Conservation (phyloP, 2,113 vertebrate species). For the Verasper variegatus region DNA sequence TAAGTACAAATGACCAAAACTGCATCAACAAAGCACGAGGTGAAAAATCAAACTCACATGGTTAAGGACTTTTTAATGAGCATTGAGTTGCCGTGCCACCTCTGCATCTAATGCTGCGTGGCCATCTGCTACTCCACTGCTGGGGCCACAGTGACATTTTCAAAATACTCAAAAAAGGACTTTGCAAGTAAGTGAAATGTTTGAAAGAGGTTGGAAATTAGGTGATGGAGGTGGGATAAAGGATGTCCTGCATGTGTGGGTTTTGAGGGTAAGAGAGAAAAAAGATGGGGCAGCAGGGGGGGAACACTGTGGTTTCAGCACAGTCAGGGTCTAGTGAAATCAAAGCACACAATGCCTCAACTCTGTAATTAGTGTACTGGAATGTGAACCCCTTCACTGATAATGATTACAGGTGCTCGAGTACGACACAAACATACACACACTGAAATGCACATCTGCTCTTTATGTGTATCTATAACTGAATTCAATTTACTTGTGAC, state of each 20-base stretch:
- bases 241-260: conserved; percentile 37
- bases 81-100: background rate
- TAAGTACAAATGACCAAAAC: conserved; percentile 9
- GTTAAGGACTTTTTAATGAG: conserved; percentile 5
- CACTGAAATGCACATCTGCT: conserved; percentile 50
- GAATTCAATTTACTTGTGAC: no score
- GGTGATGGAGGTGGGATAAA: conserved; percentile 3
- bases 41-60: background rate
- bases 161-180: background rate
- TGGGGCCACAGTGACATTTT: background rate
- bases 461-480: conserved; percentile 39
- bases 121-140: background rate
- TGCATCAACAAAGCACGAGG: conserved; percentile 5
- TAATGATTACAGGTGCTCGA: conserved; percentile 69
- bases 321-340: conserved; percentile 66
- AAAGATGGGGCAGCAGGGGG: conserved; percentile 41
- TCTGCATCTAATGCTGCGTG: background rate
- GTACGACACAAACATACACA: conserved; percentile 32
- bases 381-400: conserved; percentile 67
- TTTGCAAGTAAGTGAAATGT: background rate
- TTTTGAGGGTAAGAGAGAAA: conserved; percentile 41
- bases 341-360: conserved; percentile 55
- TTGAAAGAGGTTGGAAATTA: background rate
- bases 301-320: conserved; percentile 47
- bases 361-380: conserved; percentile 72